Percentiles rank a stretch among this genome's conserved stretches.
Conservation (phyloP, 2,113 vertebrate species). For the rabbit (Oryctolagus cuniculus) region mOryCun1.1 NC_091442.1:86331501-86332000, state of each 20-base stretch:
- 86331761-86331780: background rate
- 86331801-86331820: constrained; percentile 41
- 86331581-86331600: constrained; percentile 41
- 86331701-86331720: constrained; percentile 4
- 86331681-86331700: constrained; percentile 8
- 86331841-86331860: no score
- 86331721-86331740: background rate
- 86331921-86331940: no score
- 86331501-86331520: constrained; percentile 37
- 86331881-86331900: no score
- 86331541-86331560: constrained; percentile 47
- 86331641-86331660: background rate
- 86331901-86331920: no score
- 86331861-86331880: no score
- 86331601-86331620: constrained; percentile 23
- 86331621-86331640: background rate
- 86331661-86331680: constrained; percentile 6
- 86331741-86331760: background rate
- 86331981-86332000: no score
- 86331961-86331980: no score
- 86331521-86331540: constrained; percentile 19
- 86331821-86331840: no score
- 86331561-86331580: constrained; percentile 49
- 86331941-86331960: no score
- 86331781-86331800: background rate